Conservation (phyloP, 2,888 invertebrate species). For the Pristionchus exspectatus region DNA sequence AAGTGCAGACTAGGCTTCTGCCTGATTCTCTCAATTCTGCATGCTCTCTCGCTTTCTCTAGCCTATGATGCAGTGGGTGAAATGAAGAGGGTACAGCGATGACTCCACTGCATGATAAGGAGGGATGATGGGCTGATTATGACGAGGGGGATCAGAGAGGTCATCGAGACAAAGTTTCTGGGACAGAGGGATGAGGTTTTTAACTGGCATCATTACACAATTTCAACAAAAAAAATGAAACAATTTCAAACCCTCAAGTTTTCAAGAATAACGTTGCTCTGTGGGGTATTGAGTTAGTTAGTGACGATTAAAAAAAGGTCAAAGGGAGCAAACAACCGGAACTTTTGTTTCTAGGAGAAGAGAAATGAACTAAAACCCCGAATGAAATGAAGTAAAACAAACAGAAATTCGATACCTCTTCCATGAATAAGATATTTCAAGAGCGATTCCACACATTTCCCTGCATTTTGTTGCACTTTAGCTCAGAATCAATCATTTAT, state of each 20-base stretch:
- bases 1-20: not conserved
- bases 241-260: too few species aligned
- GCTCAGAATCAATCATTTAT: slow-evolving; percentile 11
- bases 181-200: not conserved
- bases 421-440: not conserved
- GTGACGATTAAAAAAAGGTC: too few species aligned
- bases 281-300: too few species aligned
- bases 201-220: not conserved
- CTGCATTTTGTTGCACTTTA: not conserved
- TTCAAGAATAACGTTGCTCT: too few species aligned
- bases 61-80: not conserved
- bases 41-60: not conserved
- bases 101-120: not conserved
- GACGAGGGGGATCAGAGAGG: not conserved
- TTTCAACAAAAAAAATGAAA: too few species aligned
- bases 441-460: not conserved
- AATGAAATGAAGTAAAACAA: not conserved
- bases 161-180: not conserved
- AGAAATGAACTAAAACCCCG: not conserved
- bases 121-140: not conserved
- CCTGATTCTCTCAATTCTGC: not conserved
- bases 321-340: not conserved
- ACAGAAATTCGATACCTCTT: slow-evolving; percentile 2
- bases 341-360: not conserved
- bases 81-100: not conserved